Percentiles rank a stretch among this genome's conserved stretches.
Conservation (phyloP, 2,888 invertebrate species). For the Phalera bucephala region DNA sequence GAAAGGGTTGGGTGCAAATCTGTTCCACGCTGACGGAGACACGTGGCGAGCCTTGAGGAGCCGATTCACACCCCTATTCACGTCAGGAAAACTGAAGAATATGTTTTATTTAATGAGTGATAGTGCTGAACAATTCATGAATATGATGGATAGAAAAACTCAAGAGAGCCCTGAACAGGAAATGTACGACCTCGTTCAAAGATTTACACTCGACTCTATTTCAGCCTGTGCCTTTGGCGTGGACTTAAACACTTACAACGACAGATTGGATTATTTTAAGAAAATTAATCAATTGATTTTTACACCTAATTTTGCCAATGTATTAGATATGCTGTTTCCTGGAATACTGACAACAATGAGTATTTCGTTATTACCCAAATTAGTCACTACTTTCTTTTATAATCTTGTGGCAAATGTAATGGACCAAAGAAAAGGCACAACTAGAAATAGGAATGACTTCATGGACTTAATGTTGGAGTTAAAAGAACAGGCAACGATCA, state of each 20-base stretch:
- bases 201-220: constrained; percentile 44
- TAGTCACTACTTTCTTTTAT: constrained; percentile 34
- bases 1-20: constrained; percentile 46
- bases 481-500: constrained; percentile 60
- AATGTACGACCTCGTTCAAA: constrained; percentile 37
- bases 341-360: constrained; percentile 43
- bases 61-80: constrained; percentile 55
- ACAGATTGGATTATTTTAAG: constrained; percentile 21
- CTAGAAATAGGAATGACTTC: constrained; percentile 46
- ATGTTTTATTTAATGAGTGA: too few species aligned
- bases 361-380: constrained; percentile 33
- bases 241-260: constrained; percentile 32
- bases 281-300: constrained; percentile 27
- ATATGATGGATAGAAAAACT: constrained; percentile 41
- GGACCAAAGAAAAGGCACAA: constrained; percentile 37
- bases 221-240: constrained; percentile 49
- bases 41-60: constrained; percentile 46
- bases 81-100: constrained; percentile 54
- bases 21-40: too few species aligned
- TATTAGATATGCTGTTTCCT: constrained; percentile 49
- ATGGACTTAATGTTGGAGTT: too few species aligned
- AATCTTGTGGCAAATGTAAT: constrained; percentile 40
- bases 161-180: constrained; percentile 31
- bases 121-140: constrained; percentile 59
- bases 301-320: constrained; percentile 15